phyloP scores from a whole-genome alignment of 2,888 invertebrate genomes.

The Lepidocyrtinus sp. region DNA sequence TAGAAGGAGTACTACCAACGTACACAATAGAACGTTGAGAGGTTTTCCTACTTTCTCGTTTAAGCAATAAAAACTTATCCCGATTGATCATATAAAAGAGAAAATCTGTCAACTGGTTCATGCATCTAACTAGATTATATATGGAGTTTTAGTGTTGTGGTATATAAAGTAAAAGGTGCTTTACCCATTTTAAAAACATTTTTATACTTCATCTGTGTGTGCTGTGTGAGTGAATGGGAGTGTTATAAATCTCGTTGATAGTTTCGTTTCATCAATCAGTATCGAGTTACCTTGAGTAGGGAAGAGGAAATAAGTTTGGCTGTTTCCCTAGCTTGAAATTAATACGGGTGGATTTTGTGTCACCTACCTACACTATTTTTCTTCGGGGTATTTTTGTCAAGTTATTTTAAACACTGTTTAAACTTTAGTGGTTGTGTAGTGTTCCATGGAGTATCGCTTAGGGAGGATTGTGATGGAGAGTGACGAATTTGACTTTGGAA shows the following conservation, averaged over 20 bases:
- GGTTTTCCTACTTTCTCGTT: slow-evolving; percentile 1
- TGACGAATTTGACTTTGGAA: too few relatives aligned
- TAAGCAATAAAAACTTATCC: slow-evolving; percentile 7
- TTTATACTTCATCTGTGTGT: slow-evolving; percentile 1
- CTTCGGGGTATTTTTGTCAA: too few relatives aligned
- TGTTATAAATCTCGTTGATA: slow-evolving; percentile 9
- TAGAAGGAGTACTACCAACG: too few relatives aligned
- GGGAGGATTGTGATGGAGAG: too few relatives aligned
- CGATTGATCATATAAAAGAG: neutral
- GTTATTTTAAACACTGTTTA: too few relatives aligned
- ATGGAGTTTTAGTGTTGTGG: too few relatives aligned
- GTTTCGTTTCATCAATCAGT: slow-evolving; percentile 13
- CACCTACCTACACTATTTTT: too few relatives aligned
- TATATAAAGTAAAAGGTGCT: neutral
- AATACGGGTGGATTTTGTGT: slow-evolving; percentile 2
- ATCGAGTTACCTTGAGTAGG: slow-evolving; percentile 4
- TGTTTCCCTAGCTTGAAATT: neutral
- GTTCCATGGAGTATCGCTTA: too few relatives aligned
- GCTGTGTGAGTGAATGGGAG: neutral
- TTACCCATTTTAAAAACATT: neutral
- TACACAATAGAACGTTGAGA: slow-evolving; percentile 10
- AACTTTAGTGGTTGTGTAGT: too few relatives aligned
- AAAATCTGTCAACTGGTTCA: slow-evolving; percentile 2
- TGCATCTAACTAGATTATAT: too few relatives aligned
- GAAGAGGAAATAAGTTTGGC: neutral